Base-by-base conservation (phyloP, 2,888 invertebrate genomes). In the Pammene aurita region DNA sequence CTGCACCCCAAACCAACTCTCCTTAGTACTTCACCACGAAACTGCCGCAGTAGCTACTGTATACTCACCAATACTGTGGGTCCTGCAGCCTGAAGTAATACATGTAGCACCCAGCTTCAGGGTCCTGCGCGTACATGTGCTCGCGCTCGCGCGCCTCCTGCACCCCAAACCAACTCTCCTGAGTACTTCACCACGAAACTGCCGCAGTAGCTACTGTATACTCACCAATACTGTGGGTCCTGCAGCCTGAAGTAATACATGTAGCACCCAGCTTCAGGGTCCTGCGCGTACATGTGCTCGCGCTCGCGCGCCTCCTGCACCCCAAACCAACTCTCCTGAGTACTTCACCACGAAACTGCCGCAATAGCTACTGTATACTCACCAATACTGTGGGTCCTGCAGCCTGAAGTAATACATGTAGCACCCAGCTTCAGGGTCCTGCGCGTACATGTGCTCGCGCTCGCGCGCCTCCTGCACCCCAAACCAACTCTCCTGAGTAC, bases 331-430 rank as follows among this genome's bases (percentile, higher is more conserved):
- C 84, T 99, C 98, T 0, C 99, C 99, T 66, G 96, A 95, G 87
- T 99, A 99, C 87, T 99, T 99, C 48, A 99, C 97, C 56, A 99
- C 98, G 90, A 98, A 99, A 84, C 98, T n/a, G n/a, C n/a, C n/a
- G n/a, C n/a, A n/a, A n/a, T n/a, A n/a, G n/a, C n/a, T n/a, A n/a
- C n/a, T n/a, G n/a, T n/a, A n/a, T n/a, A n/a, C n/a, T n/a, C n/a
- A n/a, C n/a, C n/a, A n/a, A n/a, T n/a, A n/a, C n/a, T n/a, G n/a
- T n/a, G n/a, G n/a, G n/a, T n/a, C n/a, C n/a, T n/a, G n/a, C n/a
- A n/a, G n/a, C n/a, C n/a, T n/a, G n/a, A n/a, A n/a, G n/a, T n/a
- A n/a, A n/a, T n/a, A n/a, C n/a, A n/a, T n/a, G n/a, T n/a, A n/a
- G n/a, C n/a, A n/a, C n/a, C n/a, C n/a, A n/a, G n/a, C n/a, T n/a